These are phyloP conservation scores for Penaeus monodon DNA, from an alignment of 2,888 invertebrate genomes.

Conservation along the genomic window DNA sequence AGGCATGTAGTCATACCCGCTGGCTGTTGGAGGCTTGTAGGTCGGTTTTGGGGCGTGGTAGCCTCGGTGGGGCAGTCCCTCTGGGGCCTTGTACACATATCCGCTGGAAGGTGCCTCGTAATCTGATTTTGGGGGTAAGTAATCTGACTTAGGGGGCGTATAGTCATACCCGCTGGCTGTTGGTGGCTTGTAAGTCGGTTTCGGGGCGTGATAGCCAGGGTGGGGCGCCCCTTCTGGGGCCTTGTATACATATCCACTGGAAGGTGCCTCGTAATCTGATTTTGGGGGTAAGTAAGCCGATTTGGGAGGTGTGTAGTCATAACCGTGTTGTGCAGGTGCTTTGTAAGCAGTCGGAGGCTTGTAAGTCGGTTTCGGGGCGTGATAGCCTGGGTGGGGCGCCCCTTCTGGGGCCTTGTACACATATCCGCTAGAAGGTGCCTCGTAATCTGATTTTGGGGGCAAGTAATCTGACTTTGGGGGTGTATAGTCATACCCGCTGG, in stretches of 20 bases:
- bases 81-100: constrained; percentile 37
- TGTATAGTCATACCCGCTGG: constrained; percentile 18
- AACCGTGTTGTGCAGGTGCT: constrained; percentile 5
- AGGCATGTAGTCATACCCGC: neutral
- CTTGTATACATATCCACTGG: neutral
- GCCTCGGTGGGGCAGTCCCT: neutral
- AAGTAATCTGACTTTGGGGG: constrained; percentile 34
- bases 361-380: constrained; percentile 25
- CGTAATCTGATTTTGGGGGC: neutral
- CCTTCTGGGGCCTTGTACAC: constrained; percentile 18
- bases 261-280: constrained; percentile 30
- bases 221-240: neutral
- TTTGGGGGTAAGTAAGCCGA: constrained; percentile 30
- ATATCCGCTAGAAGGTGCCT: constrained; percentile 1
- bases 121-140: neutral
- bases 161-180: constrained; percentile 10
- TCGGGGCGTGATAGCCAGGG: constrained; percentile 14
- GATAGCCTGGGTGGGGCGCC: neutral
- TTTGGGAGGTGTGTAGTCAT: neutral
- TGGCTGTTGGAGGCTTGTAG: constrained; percentile 19
- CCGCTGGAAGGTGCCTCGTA: constrained; percentile 9
- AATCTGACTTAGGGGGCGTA: constrained; percentile 9
- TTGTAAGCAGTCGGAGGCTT: constrained; percentile 48
- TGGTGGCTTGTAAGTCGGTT: constrained; percentile 31
- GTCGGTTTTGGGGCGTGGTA: constrained; percentile 22